Conservation (phyloP, 2,888 invertebrate genomes). For the Thera obeliscata region DNA sequence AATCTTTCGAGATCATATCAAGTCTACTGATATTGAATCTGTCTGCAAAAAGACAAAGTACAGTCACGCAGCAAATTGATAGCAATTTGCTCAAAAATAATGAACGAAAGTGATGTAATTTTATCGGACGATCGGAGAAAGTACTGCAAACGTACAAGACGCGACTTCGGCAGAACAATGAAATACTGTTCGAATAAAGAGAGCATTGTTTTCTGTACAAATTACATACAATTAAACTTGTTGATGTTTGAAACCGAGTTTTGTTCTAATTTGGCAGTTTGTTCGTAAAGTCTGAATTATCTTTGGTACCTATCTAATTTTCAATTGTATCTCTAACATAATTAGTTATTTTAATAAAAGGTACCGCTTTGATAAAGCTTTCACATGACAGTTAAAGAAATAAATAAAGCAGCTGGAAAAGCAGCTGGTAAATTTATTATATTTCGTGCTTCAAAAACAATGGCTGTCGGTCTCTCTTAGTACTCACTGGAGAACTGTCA, state of each 20-base stretch:
- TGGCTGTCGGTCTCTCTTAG: no score
- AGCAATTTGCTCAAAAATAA: constrained; percentile 19
- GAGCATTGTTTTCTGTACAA: constrained; percentile 11
- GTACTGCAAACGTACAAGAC: constrained; percentile 2
- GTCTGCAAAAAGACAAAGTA: constrained; percentile 9
- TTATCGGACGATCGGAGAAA: constrained; percentile 27
- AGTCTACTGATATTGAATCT: neutral
- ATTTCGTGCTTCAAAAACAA: no score
- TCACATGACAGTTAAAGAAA: no score
- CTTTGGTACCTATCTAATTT: no score
- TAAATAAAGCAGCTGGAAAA: no score
- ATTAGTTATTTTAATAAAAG: no score
- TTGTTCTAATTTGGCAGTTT: neutral
- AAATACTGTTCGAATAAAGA: constrained; percentile 9
- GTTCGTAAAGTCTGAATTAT: neutral
- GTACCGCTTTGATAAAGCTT: no score
- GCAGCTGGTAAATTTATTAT: no score
- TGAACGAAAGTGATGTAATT: constrained; percentile 21
- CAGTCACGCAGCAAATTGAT: constrained; percentile 22
- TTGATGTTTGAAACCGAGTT: neutral
- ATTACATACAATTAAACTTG: constrained; percentile 6
- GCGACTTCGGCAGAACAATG: constrained; percentile 20
- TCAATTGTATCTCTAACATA: no score
- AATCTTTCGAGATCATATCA: neutral
- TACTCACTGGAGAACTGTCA: no score